Evolutionary conservation across 2,888 invertebrate species (phyloP), one percentile per base, ranked within the genome.

Genomic region (Diplolepis rosae): DNA sequence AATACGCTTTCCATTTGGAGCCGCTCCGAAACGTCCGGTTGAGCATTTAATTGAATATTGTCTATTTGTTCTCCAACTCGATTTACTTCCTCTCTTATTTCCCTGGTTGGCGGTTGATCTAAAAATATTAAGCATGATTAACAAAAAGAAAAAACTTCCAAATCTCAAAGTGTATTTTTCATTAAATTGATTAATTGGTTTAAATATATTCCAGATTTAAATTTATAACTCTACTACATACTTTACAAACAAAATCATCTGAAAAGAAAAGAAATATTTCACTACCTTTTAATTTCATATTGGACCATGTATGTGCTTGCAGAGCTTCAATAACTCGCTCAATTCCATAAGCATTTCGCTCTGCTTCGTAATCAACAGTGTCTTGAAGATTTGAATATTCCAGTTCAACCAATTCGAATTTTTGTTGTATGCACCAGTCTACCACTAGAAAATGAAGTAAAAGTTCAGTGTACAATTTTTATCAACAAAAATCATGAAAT

Each of bases 261-360:
- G n/a, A n/a, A n/a, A n/a, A n/a, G n/a, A n/a, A n/a, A n/a, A n/a
- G n/a, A n/a, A n/a, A n/a, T n/a, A 66, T 5, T 50, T 28, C 24
- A n/a, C 5, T 79, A 90, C 91, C 90, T 90, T 94, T 94, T 87
- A 93, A 89, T 35, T 88, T 87, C 75, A 94, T 89, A 87, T 94
- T 94, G 27, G 94, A 91, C 94, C 95, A 95, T 56, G 92, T 90
- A 83, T 94, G 93, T 54, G 94, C 92, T 81, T 94, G 92, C 35
- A 95, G 87, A 54, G 93, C 93, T 89, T 94, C 94, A 52, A 92
- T 88, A 13, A 95, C 91, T 83, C 94, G 90, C 35, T 92, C 91
- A 13, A 93, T 91, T 3, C 94, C 94, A 77, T 90, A 90, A 68
- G 92, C 92, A 82, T 93, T 93, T 76, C 90, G 89, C 61, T 91